Evolutionary conservation across 2,888 invertebrate genomes (phyloP), one percentile per base, ranked within the genome.

Genomic region (Panzeria rudis): DNA sequence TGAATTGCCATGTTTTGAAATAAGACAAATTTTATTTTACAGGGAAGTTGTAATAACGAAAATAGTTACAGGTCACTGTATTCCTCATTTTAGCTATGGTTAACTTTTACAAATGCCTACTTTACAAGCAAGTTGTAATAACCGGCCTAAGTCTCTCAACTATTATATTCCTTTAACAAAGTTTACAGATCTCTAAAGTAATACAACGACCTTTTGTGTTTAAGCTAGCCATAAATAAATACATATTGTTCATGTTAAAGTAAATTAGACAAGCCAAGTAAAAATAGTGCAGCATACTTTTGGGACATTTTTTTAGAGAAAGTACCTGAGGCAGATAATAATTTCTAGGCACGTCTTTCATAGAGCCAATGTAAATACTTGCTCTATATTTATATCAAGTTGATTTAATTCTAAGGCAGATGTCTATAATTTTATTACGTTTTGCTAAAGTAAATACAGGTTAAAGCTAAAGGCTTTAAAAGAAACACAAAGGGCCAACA

Each of bases 281-380:
- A 50, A 72, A 75, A 68, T 32, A 75, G 13, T 69, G 20, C 47
- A 61, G 69, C 59, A 84, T 75, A 75, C 72, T 73, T 85, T 78
- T 54, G 72, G 78, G 66, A 59, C 54, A 62, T 44, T 61, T 72
- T n/a, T 17, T 23, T 32, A 62, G 68, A 64, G 52, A 76, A 82
- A 82, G 62, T 76, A 64, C 20, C 15, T 2, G 41, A 13, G 23
- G 13, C 62, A 56, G 62, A 47, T 71, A 29, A 62, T 35, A 52
- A 44, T 71, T 64, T 71, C 56, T 62, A 29, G 29, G 69, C 82
- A 82, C 82, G 82, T 82, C 47, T 71, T 82, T 47, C 15, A 44
- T 71, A 25, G 6, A 44, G 47, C 54, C 76, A 82, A 76, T 76
- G 54, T 35, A 62, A 73, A 71, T 76, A 76, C 29, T 64, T 11